Conservation (phyloP, 2,797 vertebrate genomes). For the Melanotaenia trifasciata region DNA sequence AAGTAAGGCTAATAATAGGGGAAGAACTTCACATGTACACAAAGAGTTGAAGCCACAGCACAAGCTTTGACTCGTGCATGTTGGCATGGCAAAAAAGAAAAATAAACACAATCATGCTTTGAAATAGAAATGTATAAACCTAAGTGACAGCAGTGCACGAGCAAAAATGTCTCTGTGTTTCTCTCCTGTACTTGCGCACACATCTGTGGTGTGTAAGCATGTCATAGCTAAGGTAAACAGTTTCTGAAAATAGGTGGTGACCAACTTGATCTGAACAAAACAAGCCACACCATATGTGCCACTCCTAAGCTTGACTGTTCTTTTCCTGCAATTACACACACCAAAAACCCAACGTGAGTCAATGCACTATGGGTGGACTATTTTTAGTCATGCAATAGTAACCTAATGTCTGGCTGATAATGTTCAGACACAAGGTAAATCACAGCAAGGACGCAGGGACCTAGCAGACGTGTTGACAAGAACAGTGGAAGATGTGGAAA, state of each 20-base stretch:
- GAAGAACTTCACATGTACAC: not conserved
- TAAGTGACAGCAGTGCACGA: not conserved
- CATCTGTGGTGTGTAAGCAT: not conserved
- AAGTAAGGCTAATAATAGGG: constrained; percentile 13
- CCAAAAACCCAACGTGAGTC: constrained; percentile 24
- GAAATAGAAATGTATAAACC: constrained; percentile 14
- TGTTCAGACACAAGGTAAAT: constrained; percentile 5
- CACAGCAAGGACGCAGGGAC: not conserved
- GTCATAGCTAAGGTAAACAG: constrained; percentile 29
- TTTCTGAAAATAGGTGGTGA: constrained; percentile 28
- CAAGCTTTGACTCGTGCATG: constrained; percentile 36
- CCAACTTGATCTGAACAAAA: constrained; percentile 35
- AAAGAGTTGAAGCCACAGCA: constrained; percentile 10
- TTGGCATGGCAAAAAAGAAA: constrained; percentile 30
- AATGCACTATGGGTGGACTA: constrained; percentile 42
- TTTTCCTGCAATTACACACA: constrained; percentile 53
- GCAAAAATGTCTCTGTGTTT: not conserved
- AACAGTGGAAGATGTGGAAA: constrained; percentile 5
- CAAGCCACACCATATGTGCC: constrained; percentile 31
- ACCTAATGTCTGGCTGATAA: constrained; percentile 3
- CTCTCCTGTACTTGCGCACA: constrained; percentile 8
- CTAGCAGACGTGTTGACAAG: not conserved
- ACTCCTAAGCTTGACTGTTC: constrained; percentile 36
- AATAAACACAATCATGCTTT: constrained; percentile 34
- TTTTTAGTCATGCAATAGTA: constrained; percentile 23